phyloP scores from a whole-genome alignment of 2,113 vertebrate species.

The Actenoides hombroni region DNA sequence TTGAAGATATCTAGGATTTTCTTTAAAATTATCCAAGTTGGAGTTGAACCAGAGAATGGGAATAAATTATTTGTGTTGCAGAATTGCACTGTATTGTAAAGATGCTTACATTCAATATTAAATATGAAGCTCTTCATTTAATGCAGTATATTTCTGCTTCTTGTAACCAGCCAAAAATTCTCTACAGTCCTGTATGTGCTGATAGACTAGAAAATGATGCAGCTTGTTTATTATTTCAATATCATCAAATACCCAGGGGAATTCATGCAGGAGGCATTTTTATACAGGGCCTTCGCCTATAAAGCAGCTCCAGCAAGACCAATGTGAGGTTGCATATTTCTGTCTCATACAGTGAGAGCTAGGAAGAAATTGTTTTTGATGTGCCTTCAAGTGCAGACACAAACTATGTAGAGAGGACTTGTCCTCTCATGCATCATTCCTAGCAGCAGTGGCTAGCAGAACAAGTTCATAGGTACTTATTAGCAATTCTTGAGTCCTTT shows the following conservation, averaged over 20 bases:
- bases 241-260: neutral
- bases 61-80: neutral
- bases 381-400: neutral
- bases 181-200: neutral
- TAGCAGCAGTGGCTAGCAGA: neutral
- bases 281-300: neutral
- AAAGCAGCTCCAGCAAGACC: neutral
- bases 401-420: neutral
- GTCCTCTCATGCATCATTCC: neutral
- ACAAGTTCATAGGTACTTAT: neutral
- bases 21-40: neutral
- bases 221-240: neutral
- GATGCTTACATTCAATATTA: neutral
- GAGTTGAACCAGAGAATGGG: neutral
- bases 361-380: neutral
- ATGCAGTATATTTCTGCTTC: neutral
- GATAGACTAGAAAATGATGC: neutral
- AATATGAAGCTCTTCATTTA: neutral
- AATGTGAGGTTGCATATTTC: neutral
- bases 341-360: neutral
- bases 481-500: neutral
- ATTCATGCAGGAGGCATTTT: neutral
- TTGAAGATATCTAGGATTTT: neutral
- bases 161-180: conserved; percentile 1
- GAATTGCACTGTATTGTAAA: neutral